Conservation (phyloP, 2,113 vertebrate genomes). For the Trematocara macrostoma region DNA sequence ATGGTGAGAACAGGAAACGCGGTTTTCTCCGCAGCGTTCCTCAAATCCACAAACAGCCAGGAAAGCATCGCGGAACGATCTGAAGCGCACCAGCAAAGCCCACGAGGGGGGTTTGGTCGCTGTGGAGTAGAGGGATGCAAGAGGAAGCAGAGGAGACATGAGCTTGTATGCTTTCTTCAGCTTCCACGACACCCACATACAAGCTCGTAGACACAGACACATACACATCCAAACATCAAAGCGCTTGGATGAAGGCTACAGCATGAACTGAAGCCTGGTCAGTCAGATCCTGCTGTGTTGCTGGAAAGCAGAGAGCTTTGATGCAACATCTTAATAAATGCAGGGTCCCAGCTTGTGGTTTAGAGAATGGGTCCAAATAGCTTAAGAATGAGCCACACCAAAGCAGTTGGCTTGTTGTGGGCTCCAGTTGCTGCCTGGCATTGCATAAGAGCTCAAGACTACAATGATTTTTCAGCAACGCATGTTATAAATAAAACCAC, state of each 20-base stretch:
- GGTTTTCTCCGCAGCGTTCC: slow-evolving; percentile 12
- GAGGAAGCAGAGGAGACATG: slow-evolving; percentile 20
- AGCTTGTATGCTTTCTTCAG: slow-evolving; percentile 18
- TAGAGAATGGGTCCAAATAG: slow-evolving; percentile 27
- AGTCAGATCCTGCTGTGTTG: neutral
- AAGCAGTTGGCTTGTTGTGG: slow-evolving; percentile 27
- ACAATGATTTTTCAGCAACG: slow-evolving; percentile 44
- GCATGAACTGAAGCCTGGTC: slow-evolving; percentile 11
- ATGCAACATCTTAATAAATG: slow-evolving; percentile 36
- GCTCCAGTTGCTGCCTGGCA: slow-evolving; percentile 45
- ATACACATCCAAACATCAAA: slow-evolving; percentile 29
- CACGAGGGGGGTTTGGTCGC: neutral
- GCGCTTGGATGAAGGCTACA: neutral
- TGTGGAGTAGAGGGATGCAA: neutral
- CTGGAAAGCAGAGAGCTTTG: slow-evolving; percentile 31
- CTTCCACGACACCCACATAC: slow-evolving; percentile 15
- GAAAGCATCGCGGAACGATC: neutral
- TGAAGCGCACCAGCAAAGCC: neutral
- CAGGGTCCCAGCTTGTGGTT: slow-evolving; percentile 37
- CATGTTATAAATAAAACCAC: slow-evolving; percentile 55
- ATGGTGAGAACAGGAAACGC: slow-evolving; percentile 57
- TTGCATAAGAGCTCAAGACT: slow-evolving; percentile 35
- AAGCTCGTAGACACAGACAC: neutral
- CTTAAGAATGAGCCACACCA: neutral
- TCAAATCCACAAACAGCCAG: slow-evolving; percentile 18